Evolutionary conservation across 2,113 vertebrate genomes (phyloP).

Genomic region (Catharus bicknelli): DNA sequence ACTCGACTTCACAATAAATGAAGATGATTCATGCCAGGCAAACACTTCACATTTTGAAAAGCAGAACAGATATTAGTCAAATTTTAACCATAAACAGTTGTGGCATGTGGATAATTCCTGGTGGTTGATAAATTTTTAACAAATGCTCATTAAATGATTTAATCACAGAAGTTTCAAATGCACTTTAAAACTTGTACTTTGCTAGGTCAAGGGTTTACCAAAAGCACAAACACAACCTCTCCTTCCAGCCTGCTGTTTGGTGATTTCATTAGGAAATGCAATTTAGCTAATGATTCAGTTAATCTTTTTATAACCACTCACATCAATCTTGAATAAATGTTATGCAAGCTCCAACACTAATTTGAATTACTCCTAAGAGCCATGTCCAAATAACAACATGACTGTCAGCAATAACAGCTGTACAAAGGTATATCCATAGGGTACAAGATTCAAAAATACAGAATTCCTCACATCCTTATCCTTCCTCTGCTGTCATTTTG

Average conservation of each 20-base stretch:
- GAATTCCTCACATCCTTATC: neutral
- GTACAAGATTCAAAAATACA: neutral
- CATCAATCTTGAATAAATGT: constrained; percentile 19
- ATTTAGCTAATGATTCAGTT: constrained; percentile 6
- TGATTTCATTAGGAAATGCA: neutral
- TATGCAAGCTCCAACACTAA: neutral
- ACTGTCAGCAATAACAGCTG: neutral
- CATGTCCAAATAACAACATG: neutral
- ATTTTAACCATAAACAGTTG: neutral
- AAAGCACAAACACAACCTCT: neutral
- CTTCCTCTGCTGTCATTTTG: neutral
- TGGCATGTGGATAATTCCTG: neutral
- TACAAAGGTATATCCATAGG: neutral
- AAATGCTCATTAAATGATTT: neutral
- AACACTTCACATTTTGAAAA: neutral
- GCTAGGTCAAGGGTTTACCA: neutral
- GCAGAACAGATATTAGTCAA: neutral
- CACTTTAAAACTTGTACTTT: neutral
- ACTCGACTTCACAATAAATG: neutral
- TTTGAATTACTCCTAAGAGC: neutral
- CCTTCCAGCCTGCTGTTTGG: neutral
- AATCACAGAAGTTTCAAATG: neutral
- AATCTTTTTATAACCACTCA: constrained; percentile 13
- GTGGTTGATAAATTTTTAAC: neutral
- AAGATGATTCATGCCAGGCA: neutral